Percentiles rank a stretch among this genome's conserved stretches.
Evolutionary conservation across 2,797 vertebrate genomes (phyloP).

Genomic region (Sebastes reedi): DNA sequence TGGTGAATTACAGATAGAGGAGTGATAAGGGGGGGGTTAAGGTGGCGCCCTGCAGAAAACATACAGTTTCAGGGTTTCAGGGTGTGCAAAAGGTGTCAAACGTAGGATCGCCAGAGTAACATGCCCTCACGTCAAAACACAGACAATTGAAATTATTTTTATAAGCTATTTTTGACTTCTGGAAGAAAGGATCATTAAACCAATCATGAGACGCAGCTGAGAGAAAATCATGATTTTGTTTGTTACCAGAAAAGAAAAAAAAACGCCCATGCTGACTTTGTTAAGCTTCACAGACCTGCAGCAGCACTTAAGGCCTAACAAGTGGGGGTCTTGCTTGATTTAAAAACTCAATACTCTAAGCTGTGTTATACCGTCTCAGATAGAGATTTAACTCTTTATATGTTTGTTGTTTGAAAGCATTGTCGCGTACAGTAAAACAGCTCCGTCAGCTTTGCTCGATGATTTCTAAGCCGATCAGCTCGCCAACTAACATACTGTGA

Average conservation of each 20-base stretch:
- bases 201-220: constrained; percentile 31
- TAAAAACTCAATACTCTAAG: constrained; percentile 45
- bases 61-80: background rate
- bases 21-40: background rate
- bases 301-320: constrained; percentile 45
- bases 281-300: constrained; percentile 55
- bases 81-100: constrained; percentile 46
- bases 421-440: constrained; percentile 28
- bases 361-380: constrained; percentile 50
- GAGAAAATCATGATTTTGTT: constrained; percentile 47
- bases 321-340: constrained; percentile 51
- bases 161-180: constrained; percentile 75
- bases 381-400: constrained; percentile 38
- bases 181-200: constrained; percentile 48
- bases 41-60: background rate
- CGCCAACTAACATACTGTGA: constrained; percentile 58
- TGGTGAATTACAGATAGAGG: constrained; percentile 23
- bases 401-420: constrained; percentile 53
- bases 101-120: constrained; percentile 8
- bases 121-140: constrained; percentile 9
- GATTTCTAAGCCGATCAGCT: constrained; percentile 37
- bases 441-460: constrained; percentile 47
- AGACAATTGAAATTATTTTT: constrained; percentile 72
- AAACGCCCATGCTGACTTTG: constrained; percentile 18
- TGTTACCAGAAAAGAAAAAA: constrained; percentile 19